Evolutionary conservation across 1,140 invertebrate species (phyloP).

Genomic region (Anadara kagoshimensis): DNA sequence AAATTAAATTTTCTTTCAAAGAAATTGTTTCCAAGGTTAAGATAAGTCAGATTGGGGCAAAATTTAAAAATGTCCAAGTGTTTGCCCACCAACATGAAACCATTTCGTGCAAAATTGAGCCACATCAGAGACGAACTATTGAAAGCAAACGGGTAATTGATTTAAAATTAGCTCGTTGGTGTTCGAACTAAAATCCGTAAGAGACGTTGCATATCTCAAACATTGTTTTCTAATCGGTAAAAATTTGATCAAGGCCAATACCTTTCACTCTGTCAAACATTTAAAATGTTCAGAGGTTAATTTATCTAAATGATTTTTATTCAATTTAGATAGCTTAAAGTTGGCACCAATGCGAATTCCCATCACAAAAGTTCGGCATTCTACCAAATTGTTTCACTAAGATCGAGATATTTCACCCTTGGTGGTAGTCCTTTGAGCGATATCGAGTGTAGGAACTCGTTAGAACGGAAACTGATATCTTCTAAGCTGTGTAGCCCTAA

Average conservation of each 20-base stretch:
- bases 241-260: neutral
- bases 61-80: neutral
- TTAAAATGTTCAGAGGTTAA: conserved; percentile 1
- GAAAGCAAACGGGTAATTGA: neutral
- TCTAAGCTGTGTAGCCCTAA: neutral
- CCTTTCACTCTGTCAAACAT: conserved; percentile 7
- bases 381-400: neutral
- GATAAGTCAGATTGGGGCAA: neutral
- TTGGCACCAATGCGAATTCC: neutral
- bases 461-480: neutral
- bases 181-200: neutral
- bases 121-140: neutral
- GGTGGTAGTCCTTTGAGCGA: neutral
- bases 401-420: neutral
- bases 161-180: neutral
- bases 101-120: neutral
- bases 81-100: neutral
- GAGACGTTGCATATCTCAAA: neutral
- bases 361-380: neutral
- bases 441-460: neutral
- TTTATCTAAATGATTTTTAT: neutral
- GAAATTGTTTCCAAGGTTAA: neutral
- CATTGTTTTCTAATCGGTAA: neutral
- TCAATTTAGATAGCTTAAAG: neutral
- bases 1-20: neutral